Conservation (phyloP, 2,113 vertebrate species). For the Xenus cinereus region DNA sequence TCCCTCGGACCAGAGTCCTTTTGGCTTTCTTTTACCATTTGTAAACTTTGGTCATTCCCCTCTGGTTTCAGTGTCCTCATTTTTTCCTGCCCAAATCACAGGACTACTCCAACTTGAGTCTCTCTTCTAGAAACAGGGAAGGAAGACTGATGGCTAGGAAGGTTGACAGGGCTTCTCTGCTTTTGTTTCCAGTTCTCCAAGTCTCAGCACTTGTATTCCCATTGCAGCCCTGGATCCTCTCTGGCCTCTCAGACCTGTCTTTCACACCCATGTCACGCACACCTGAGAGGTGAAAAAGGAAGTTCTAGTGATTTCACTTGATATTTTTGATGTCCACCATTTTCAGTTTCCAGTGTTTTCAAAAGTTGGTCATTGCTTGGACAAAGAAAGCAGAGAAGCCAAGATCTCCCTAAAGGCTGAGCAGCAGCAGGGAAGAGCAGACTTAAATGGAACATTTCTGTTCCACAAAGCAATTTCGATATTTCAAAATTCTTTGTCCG, state of each 20-base stretch:
- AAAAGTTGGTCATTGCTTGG: background rate
- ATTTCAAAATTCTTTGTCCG: background rate
- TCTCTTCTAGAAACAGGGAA: background rate
- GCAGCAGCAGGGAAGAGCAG: background rate
- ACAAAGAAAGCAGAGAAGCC: background rate
- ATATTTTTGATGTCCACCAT: background rate
- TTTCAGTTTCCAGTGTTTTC: background rate
- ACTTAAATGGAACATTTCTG: background rate
- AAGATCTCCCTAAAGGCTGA: background rate
- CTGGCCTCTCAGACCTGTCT: background rate
- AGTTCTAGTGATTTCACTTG: background rate
- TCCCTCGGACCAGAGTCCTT: rapidly evolving
- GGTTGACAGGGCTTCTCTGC: background rate
- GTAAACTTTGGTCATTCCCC: background rate
- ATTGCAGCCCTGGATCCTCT: background rate
- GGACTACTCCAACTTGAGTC: background rate
- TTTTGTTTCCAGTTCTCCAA: background rate
- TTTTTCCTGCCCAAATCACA: background rate
- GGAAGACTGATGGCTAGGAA: background rate
- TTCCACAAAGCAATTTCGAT: background rate
- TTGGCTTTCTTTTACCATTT: background rate
- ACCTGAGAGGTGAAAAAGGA: background rate
- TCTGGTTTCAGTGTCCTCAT: background rate
- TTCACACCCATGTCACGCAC: rapidly evolving
- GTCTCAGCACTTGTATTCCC: background rate